Conservation (phyloP, 2,888 invertebrate genomes). For the Eupithecia dodoneata region DNA sequence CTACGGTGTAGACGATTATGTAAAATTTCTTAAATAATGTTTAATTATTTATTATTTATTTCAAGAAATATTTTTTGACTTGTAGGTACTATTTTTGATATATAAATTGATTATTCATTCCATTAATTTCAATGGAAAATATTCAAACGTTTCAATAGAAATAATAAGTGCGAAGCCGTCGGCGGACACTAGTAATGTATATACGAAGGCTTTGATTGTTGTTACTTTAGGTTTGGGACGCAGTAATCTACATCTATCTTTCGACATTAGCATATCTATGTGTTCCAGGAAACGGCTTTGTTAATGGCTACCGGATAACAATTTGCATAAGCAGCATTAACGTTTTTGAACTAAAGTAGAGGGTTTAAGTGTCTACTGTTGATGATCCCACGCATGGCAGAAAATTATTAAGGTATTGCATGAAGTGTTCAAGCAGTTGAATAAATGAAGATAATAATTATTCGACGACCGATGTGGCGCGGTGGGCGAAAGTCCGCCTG, state of each 20-base stretch:
- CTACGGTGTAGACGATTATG: no score
- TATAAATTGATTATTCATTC: no score
- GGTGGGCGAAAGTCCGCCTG: no score
- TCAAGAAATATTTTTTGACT: no score
- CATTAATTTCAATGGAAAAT: background rate
- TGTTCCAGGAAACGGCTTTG: conserved; percentile 26
- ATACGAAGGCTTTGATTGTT: background rate
- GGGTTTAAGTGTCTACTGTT: background rate
- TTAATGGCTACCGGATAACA: conserved; percentile 33
- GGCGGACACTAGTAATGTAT: background rate
- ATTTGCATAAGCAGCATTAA: conserved; percentile 40
- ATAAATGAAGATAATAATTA: background rate
- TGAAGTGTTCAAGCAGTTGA: background rate
- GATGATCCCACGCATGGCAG: background rate
- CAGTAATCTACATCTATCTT: conserved; percentile 27
- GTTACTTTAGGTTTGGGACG: background rate
- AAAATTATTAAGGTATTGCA: background rate
- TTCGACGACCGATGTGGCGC: no score
- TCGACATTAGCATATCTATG: conserved; percentile 30
- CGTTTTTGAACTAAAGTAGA: conserved; percentile 8
- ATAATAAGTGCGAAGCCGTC: background rate
- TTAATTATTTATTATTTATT: no score
- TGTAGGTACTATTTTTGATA: no score
- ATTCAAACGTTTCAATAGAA: background rate
- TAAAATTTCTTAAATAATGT: no score